Evolutionary conservation across 2,797 vertebrate species (phyloP), one percentile per base, ranked within the genome.

Genomic region (Tarsius wallacei): DNA sequence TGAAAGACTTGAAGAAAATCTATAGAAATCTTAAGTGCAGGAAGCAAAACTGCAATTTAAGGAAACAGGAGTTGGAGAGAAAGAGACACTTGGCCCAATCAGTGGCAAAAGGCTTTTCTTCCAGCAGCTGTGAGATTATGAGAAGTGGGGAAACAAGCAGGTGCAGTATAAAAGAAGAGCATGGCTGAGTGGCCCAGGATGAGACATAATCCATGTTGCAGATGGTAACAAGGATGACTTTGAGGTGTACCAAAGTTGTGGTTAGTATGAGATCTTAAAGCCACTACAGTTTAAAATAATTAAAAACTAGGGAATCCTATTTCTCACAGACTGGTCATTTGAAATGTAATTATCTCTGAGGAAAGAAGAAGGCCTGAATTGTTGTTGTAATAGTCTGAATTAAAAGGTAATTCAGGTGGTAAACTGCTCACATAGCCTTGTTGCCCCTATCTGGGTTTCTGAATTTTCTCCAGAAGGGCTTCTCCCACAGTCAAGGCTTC

Each of bases 91-190:
- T 66, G 84, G 13, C 66, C 57, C 61, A 57, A 4, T 21, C 24
- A 19, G 15, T 64, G 64, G 90, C 61, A 59, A 33, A 74, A 83
- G 33, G 74, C 81, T 91, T 36, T 81, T 15, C 21, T 0, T 82
- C 85, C 74, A 71, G 5, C 81, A 94, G 83, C 87, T 95, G 91
- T 55, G 68, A 96, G 87, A 61, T 73, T 36, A 64, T 26, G 68
- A 81, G 51, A 80, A 55, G 21, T 2, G 80, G 81, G 53, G 57
- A 42, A 51, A 31, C 1, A 12, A 92, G 89, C 93, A 96, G 90
- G 76, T 96, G 96, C 51, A 85, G 0, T 53, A 31, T 82, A 36
- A 88, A 73, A 87, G 21, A 61, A 90, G 92, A 86, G 55, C 49
- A 47, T 0, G 2, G 24, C 77, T 33, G 42, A 63, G 87, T 42